Conservation (phyloP, 30 jellyfish, hydroid and myxozoan species). For the Catostylus mosaicus region DNA sequence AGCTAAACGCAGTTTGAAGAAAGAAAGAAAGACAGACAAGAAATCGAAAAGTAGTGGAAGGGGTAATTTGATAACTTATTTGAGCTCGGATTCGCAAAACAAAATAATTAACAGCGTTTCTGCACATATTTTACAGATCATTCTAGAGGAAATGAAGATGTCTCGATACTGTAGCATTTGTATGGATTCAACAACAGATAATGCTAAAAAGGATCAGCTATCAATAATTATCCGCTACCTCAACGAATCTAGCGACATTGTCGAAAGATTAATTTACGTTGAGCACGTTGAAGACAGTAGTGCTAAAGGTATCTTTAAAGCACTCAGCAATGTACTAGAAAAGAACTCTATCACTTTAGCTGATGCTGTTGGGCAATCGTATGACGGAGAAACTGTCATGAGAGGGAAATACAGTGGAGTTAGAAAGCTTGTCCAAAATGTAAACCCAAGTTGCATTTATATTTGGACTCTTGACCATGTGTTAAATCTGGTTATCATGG, state of each 20-base stretch:
- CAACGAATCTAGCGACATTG: neutral
- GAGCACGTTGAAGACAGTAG: neutral
- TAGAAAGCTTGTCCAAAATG: conserved; percentile 17
- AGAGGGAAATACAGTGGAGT: conserved; percentile 25
- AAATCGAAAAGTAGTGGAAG: too few relatives aligned
- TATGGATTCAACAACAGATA: conserved; percentile 24
- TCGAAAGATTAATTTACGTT: conserved; percentile 4
- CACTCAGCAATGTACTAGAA: neutral
- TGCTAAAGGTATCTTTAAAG: conserved; percentile 24
- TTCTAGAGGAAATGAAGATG: conserved; percentile 8
- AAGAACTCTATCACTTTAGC: neutral
- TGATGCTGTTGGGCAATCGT: conserved; percentile 30
- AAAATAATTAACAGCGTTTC: too few relatives aligned
- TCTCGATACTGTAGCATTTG: conserved; percentile 9
- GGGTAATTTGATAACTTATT: too few relatives aligned
- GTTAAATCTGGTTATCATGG: conserved; percentile 21
- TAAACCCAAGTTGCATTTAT: conserved; percentile 17
- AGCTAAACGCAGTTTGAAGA: too few relatives aligned
- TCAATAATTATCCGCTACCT: conserved; percentile 12
- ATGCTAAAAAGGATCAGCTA: conserved; percentile 12
- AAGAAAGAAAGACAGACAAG: too few relatives aligned
- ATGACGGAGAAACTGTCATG: conserved; percentile 48
- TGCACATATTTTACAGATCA: neutral
- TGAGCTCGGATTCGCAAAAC: too few relatives aligned
- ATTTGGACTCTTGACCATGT: conserved; percentile 50